phyloP scores from a whole-genome alignment of 2,113 vertebrate genomes.

The Gorsachius goisagi region DNA sequence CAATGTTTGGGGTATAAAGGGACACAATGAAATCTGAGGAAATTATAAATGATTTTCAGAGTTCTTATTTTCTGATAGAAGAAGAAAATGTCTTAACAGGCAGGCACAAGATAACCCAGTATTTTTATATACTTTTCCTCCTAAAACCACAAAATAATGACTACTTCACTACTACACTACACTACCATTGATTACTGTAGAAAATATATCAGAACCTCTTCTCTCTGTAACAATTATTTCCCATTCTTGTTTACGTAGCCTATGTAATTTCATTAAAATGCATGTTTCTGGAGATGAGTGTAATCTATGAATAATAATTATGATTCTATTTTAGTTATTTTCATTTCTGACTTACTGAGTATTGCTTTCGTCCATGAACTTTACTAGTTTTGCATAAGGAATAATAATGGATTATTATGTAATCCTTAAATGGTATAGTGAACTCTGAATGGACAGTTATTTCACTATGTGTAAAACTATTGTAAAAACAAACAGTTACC shows the following conservation, averaged over 20 bases:
- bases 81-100: background rate
- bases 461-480: background rate
- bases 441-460: background rate
- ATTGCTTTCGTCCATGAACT: background rate
- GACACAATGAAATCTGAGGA: background rate
- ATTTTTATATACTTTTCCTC: background rate
- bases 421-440: background rate
- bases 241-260: background rate
- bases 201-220: background rate
- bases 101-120: background rate
- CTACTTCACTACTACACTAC: background rate
- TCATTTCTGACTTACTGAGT: background rate
- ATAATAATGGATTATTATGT: background rate
- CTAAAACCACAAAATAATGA: background rate
- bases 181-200: background rate
- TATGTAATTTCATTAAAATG: background rate
- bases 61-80: background rate
- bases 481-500: background rate
- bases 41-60: background rate
- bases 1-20: background rate
- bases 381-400: background rate
- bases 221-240: background rate
- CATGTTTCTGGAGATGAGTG: background rate
- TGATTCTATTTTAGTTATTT: background rate
- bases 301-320: background rate